A percentile compares a stretch with the other conserved stretches of the same genome.
These are phyloP conservation scores for Lacerta bilineata DNA, from an alignment of 2,797 vertebrate genomes.

Conservation along the genomic window DNA sequence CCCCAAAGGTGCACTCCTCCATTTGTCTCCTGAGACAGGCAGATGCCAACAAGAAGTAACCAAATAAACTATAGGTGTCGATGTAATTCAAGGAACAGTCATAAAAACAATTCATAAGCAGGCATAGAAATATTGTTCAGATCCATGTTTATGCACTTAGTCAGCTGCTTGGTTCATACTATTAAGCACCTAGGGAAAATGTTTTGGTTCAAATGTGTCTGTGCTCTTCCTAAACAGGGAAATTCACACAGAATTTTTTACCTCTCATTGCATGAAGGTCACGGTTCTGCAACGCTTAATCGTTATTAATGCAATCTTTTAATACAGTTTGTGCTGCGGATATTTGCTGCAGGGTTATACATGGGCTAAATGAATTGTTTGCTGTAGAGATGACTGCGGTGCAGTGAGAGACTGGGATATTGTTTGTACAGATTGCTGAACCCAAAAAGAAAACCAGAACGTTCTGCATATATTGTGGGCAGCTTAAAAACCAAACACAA, in stretches of 20 bases:
- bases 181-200: neutral
- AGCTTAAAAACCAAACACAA: neutral
- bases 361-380: conserved; percentile 23
- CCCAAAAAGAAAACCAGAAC: conserved; percentile 2
- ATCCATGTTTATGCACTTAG: neutral
- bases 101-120: neutral
- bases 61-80: neutral
- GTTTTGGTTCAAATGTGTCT: neutral
- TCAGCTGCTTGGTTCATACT: neutral
- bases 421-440: conserved; percentile 27
- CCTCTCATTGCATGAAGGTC: conserved; percentile 16
- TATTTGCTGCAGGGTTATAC: conserved; percentile 12
- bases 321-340: neutral
- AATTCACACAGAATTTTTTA: neutral
- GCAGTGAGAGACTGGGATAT: conserved; percentile 5
- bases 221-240: conserved; percentile 6
- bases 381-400: neutral
- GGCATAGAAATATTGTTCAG: neutral
- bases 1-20: too few relatives aligned
- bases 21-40: too few relatives aligned
- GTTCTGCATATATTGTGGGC: neutral
- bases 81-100: neutral
- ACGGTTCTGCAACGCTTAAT: neutral
- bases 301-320: conserved; percentile 10
- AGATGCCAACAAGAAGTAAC: too few relatives aligned